A percentile compares a stretch with the other conserved stretches of the same genome.
These are phyloP conservation scores for Caenorhabditis sp. DNA, from an alignment of 2,888 invertebrate genomes.

Conservation along the genomic window DNA sequence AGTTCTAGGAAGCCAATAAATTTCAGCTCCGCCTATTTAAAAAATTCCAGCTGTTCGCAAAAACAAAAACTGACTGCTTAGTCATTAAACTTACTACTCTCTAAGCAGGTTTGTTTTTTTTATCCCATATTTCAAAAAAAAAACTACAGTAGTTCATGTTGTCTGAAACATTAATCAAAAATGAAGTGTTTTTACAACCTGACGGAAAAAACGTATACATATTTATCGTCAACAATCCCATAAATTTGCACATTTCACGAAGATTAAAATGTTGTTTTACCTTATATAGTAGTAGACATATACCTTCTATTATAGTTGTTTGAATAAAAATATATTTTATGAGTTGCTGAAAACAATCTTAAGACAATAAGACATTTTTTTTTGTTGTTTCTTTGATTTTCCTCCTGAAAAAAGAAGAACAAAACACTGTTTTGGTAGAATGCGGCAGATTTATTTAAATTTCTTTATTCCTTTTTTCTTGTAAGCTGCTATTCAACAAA, in stretches of 20 bases:
- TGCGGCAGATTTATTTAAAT: not conserved
- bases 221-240: not conserved
- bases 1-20: not conserved
- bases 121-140: not conserved
- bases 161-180: not conserved
- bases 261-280: not conserved
- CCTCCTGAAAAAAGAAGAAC: no score
- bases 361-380: no score
- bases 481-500: not conserved
- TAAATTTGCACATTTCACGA: not conserved
- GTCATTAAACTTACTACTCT: no score
- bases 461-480: not conserved
- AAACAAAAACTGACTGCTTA: not conserved
- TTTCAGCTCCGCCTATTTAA: not conserved
- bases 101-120: not conserved
- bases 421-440: no score
- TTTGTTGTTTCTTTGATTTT: no score
- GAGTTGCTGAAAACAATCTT: no score
- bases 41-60: not conserved
- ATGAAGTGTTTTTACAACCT: not conserved
- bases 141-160: not conserved
- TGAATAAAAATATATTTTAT: no score
- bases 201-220: no score
- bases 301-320: not conserved
- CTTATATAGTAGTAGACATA: not conserved